These are phyloP conservation scores for Brachionus asplanchnoidis DNA, from an alignment of 1,140 invertebrate genomes.

Conservation along the genomic window DNA sequence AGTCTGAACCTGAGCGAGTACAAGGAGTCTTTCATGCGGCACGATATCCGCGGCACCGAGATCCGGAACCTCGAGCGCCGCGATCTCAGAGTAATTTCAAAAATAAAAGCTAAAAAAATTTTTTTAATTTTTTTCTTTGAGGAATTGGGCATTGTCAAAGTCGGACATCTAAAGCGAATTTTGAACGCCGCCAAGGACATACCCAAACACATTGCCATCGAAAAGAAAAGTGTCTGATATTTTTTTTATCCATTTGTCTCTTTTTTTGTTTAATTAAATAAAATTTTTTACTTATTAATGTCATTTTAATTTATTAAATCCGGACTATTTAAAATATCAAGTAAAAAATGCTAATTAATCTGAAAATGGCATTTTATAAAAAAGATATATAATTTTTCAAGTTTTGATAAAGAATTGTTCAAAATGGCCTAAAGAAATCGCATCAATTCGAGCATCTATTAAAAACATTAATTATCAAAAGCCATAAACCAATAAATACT, in stretches of 20 bases:
- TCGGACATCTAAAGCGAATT: constrained; percentile 88
- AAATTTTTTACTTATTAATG: neutral
- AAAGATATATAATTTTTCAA: neutral
- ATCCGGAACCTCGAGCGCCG: constrained; percentile 73
- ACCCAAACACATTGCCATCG: neutral
- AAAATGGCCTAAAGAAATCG: neutral
- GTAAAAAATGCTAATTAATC: neutral
- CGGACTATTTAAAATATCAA: neutral
- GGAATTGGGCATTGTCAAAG: constrained; percentile 82
- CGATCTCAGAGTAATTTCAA: constrained; percentile 57
- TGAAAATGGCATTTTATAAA: neutral
- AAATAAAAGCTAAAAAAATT: neutral
- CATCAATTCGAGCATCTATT: neutral
- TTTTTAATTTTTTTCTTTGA: constrained; percentile 50
- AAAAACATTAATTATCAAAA: neutral
- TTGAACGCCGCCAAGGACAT: constrained; percentile 63
- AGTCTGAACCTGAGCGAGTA: constrained; percentile 81
- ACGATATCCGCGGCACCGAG: constrained; percentile 85
- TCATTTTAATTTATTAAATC: neutral
- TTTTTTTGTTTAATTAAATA: neutral
- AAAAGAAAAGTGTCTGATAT: constrained; percentile 36
- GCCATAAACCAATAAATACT: neutral
- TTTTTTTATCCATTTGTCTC: neutral
- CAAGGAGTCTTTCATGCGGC: constrained; percentile 68
- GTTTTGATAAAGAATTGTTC: neutral